Percentiles rank a stretch among this genome's conserved stretches.
These are phyloP conservation scores for Macrotis lagotis DNA, from an alignment of 2,113 vertebrate genomes.

Conservation along the genomic window DNA sequence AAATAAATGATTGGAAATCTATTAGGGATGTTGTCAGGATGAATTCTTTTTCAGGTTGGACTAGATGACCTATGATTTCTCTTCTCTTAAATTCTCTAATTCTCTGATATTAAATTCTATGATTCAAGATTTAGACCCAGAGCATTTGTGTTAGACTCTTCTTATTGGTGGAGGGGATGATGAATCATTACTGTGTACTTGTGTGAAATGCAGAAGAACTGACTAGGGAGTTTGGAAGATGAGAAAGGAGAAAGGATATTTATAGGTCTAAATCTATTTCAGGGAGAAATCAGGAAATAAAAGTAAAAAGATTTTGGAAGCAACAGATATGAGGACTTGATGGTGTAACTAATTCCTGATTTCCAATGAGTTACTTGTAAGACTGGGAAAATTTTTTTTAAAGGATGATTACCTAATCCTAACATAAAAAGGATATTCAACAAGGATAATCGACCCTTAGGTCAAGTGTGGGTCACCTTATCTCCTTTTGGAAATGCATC, in stretches of 20 bases:
- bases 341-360: not conserved
- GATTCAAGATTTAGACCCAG: not conserved
- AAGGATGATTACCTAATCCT: not conserved
- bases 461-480: not conserved
- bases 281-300: not conserved
- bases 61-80: no score
- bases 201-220: not conserved
- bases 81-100: not conserved
- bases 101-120: no score
- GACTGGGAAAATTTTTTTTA: no score
- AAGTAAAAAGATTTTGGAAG: not conserved
- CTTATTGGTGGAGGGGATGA: not conserved
- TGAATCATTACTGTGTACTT: not conserved
- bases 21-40: not conserved
- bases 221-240: not conserved
- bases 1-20: not conserved
- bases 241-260: not conserved
- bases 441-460: not conserved
- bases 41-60: no score
- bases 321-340: not conserved
- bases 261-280: not conserved
- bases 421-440: not conserved
- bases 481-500: not conserved
- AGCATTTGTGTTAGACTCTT: not conserved
- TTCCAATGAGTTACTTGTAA: not conserved